Evolutionary conservation across 2,888 invertebrate species (phyloP), one percentile per base, ranked within the genome.

Genomic region (Helicoverpa assulta): DNA sequence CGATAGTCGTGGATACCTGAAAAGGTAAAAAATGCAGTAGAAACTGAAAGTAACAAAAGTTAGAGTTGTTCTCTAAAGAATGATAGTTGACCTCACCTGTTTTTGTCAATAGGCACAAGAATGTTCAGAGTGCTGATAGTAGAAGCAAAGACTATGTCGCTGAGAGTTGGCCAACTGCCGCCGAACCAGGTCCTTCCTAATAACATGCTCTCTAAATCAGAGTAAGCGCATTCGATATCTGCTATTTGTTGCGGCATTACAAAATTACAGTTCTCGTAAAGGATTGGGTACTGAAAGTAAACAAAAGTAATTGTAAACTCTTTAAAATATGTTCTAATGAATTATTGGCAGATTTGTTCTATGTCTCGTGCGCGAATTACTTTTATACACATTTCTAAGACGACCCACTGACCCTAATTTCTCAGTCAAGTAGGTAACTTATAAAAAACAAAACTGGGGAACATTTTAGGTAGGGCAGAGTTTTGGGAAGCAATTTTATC

Each of bases 101-200:
- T 64, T 47, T 81, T 87, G 52, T 93, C 90, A 19, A 93, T 80
- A 4, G 93, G 93, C 12, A 93, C 90, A 0, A 94, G 81, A 26
- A 90, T 67, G 55, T 93, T 83, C 14, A 93, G 76, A 12, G 93
- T 91, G 82, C 92, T 93, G 74, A 92, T 67, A 6, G 92, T 90
- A 10, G 93, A 86, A 2, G 89, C 89, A 12, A 93, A 75, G 29
- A 88, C 81, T 19, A 94, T 90, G 70, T 94, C 93, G 1, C 85
- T 90, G 14, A 94, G 84, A 5, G 88, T 88, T 6, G 88, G 81
- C 85, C 85, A 86, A 62, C 85, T 75, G 47, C 92, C 91, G 1
- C 89, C 87, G 52, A 93, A 88, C 89, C 89, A 93, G 40, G 51
- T 74, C 0, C 85, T 84, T 0, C 85, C 88, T 12, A 56, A 69